Conservation (phyloP, 2,113 vertebrate genomes). For the Xerus inauris region DNA sequence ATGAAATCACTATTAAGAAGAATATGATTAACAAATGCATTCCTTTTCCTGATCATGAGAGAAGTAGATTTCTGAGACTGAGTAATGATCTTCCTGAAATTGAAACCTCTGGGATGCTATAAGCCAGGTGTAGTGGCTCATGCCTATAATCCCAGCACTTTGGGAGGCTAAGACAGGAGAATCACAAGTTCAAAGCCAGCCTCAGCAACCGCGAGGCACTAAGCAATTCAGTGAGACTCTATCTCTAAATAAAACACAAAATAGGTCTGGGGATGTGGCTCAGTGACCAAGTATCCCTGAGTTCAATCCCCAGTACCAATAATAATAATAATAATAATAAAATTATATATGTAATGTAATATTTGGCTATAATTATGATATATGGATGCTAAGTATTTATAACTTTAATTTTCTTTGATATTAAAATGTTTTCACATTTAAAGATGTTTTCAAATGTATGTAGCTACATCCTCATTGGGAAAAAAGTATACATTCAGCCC, state of each 20-base stretch:
- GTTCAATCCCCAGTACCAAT: too few species aligned
- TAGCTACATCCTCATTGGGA: not conserved
- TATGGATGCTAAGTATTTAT: not conserved
- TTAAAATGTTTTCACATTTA: not conserved
- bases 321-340: too few species aligned
- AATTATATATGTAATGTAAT: not conserved
- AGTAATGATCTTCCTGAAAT: not conserved
- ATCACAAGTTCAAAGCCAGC: too few species aligned
- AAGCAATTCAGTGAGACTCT: too few species aligned
- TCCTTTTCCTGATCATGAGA: not conserved
- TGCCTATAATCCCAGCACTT: too few species aligned
- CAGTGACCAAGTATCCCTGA: too few species aligned
- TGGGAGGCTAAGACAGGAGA: too few species aligned
- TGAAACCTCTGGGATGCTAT: not conserved
- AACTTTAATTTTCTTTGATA: not conserved
- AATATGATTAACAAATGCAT: not conserved
- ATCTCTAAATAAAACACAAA: too few species aligned
- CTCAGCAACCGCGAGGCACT: too few species aligned
- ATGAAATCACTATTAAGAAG: not conserved
- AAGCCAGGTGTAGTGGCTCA: too few species aligned
- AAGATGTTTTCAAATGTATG: not conserved
- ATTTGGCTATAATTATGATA: not conserved
- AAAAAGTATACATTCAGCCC: not conserved
- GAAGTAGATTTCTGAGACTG: not conserved
- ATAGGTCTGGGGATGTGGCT: too few species aligned